Evolutionary conservation across 1,140 invertebrate species (phyloP), one percentile per base, ranked within the genome.

Genomic region (Drosophila truncata): DNA sequence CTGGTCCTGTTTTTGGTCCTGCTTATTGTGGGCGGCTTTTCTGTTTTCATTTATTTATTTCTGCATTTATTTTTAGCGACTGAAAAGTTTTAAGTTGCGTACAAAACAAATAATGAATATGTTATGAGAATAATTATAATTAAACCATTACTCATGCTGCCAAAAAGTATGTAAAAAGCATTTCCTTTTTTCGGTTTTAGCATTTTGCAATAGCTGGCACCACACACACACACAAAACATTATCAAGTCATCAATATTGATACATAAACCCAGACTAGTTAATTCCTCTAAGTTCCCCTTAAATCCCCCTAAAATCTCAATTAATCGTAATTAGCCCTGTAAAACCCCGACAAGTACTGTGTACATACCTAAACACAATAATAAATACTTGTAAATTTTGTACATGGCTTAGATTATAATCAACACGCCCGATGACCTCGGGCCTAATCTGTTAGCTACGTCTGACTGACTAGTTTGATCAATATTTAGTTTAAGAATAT

Each of bases 101-200:
- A 59, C 74, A 77, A 77, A 66, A 55, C 54, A 42, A 77, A 76
- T 70, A 55, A 61, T 69, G 31, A 78, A 78, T 78, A 54, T 67
- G 63, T 78, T 78, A 69, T 69, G 74, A 47, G 64, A 59, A 78
- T 54, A 69, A 76, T 71, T 73, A 73, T 73, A 55, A 70, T 70
- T 70, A 70, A 70, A 69, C 47, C 66, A 75, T 77, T 61, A 77
- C 50, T 55, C 65, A 69, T 61, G 55, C 74, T 44, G 52, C 35
- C 44, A 31, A 42, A 27, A 50, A 50, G 23, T 50, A 50, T 61
- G 29, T 33, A 29, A 18, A 42, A 66, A 44, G 47, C 35, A 20
- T 55, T 65, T 76, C 39, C 75, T 42, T 39, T 60, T 77, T 58
- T 78, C 47, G 39, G 35, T 75, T 73, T 69, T 78, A 73, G 64